Evolutionary conservation across 2,888 invertebrate species (phyloP), one percentile per base, ranked within the genome.

Genomic region (Rutpela maculata): DNA sequence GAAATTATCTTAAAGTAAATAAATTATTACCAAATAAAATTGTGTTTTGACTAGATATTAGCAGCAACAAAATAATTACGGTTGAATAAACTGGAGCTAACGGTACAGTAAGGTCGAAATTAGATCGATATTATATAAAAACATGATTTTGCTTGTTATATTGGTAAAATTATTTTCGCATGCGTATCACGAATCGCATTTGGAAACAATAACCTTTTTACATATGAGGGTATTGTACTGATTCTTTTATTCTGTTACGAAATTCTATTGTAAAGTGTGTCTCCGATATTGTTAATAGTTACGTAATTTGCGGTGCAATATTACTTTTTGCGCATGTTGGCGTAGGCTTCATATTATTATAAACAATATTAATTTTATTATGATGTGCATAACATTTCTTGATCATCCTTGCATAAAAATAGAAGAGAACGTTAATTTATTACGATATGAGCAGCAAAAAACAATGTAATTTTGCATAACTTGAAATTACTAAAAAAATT

Each of bases 171-270:
- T 63, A 63, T 59, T 50, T 67, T 56, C 26, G 59, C 50, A 76
- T 73, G 73, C 76, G 18, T 43, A 68, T 73, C 76, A 76, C 73
- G 76, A 63, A n/a, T 19, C 50, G 18, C 63, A 62, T 75, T 81
- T 81, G 74, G 79, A 69, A 78, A 81, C 78, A 75, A 80, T 80
- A 78, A 81, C 80, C 78, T 80, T 65, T 78, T 75, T 72, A 50
- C 68, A 73, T 68, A 69, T 63, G 78, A 74, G 78, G 74, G 72
- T 74, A 78, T 75, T 74, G 76, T 69, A 71, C 74, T 62, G 75
- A 74, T 78, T 78, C 59, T 55, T 68, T 66, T 75, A 26, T 50
- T 62, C 55, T 66, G 67, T 76, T 59, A 66, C 60, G 62, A 71
- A 26, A 75, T 76, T 31, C 26, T n/a, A 50, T 31, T 38, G 35